phyloP scores from a whole-genome alignment of 2,797 vertebrate species.

The Onychomys arenicola region DNA sequence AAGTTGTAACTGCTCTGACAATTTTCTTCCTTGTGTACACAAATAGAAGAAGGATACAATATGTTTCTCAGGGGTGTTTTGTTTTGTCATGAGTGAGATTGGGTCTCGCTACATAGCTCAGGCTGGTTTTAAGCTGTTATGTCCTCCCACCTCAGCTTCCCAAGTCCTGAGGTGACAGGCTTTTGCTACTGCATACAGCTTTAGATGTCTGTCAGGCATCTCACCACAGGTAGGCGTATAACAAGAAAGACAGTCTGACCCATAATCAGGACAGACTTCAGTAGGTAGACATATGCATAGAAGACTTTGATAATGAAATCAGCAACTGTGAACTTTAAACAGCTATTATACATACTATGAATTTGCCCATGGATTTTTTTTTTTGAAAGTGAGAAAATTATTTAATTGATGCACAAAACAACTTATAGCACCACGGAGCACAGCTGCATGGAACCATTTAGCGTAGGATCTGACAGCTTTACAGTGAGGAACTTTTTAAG shows the following conservation, averaged over 20 bases:
- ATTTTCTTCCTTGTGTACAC: constrained; percentile 10
- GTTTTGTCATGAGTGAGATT: background rate
- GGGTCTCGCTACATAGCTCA: background rate
- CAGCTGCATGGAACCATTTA: background rate
- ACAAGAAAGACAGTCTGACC: background rate
- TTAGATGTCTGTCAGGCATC: constrained; percentile 42
- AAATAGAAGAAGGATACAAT: constrained; percentile 48
- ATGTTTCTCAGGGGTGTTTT: constrained; percentile 7
- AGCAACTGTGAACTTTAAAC: background rate
- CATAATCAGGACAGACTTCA: constrained; percentile 26
- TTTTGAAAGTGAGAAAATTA: constrained; percentile 38
- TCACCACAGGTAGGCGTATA: background rate
- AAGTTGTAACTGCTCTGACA: constrained; percentile 11
- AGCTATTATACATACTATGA: constrained; percentile 22
- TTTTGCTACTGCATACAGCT: background rate
- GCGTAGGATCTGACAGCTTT: constrained; percentile 26
- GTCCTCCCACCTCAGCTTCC: background rate
- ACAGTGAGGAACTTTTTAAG: constrained; percentile 45
- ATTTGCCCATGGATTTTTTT: no score
- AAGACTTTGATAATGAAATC: constrained; percentile 53
- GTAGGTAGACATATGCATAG: background rate
- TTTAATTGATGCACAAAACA: constrained; percentile 46
- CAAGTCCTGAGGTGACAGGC: background rate
- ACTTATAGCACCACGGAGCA: background rate
- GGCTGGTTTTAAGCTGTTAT: background rate